These are phyloP conservation scores for Montipora foliosa DNA, from an alignment of 64 coral and sea anemone species.

Conservation along the genomic window DNA sequence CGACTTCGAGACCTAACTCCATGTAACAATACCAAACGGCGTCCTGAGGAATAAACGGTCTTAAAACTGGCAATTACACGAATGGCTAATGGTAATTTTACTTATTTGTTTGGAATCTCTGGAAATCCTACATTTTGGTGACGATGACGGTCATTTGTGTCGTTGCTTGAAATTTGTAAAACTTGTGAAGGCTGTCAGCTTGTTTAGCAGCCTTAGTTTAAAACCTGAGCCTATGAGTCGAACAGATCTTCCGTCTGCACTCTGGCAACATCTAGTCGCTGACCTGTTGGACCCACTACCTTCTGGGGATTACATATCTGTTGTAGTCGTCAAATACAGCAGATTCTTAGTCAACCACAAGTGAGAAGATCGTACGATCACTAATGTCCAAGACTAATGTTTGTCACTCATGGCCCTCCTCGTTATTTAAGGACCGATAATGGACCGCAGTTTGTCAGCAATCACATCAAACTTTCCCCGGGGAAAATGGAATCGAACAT, in stretches of 20 bases:
- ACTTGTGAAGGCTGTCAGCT: neutral
- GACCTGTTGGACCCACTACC: conserved; percentile 60
- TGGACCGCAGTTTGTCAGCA: too few species aligned
- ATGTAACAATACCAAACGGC: too few species aligned
- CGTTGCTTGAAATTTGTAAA: neutral
- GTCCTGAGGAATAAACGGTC: too few species aligned
- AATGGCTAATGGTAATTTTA: too few species aligned
- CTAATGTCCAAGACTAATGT: conserved; percentile 20
- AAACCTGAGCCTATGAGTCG: conserved; percentile 45
- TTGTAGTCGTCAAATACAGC: conserved; percentile 15
- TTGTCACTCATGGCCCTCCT: conserved; percentile 59
- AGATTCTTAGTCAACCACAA: conserved; percentile 20
- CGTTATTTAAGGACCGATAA: too few species aligned
- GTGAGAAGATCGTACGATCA: conserved; percentile 56
- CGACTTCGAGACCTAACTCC: conserved; percentile 1
- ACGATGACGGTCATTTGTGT: too few species aligned
- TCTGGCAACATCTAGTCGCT: conserved; percentile 54
- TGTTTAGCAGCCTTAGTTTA: neutral
- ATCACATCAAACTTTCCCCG: too few species aligned
- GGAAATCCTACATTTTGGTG: too few species aligned
- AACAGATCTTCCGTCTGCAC: conserved; percentile 26
- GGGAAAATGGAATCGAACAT: too few species aligned
- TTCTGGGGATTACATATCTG: conserved; percentile 45
- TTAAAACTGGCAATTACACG: too few species aligned
- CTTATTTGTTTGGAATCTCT: too few species aligned